Evolutionary conservation across 2,797 vertebrate species (phyloP).

Genomic region (Clarias fuscus): DNA sequence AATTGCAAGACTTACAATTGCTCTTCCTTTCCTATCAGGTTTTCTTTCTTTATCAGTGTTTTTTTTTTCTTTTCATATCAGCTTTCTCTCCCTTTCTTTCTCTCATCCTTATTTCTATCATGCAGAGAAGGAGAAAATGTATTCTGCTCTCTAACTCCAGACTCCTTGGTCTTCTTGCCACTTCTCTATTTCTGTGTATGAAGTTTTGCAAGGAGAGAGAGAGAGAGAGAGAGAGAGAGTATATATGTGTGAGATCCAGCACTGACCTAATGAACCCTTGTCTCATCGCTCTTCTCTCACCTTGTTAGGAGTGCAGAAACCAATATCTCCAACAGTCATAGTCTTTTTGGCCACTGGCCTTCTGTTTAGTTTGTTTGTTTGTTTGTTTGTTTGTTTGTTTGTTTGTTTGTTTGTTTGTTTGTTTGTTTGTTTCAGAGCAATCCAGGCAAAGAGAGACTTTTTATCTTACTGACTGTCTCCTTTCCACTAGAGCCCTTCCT

Average conservation of each 20-base stretch:
- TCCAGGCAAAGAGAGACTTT: background rate
- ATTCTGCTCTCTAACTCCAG: slow-evolving; percentile 44
- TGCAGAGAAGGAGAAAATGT: slow-evolving; percentile 27
- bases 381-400: background rate
- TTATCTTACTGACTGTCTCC: background rate
- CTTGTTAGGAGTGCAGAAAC: slow-evolving; percentile 6
- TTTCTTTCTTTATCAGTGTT: slow-evolving; percentile 15
- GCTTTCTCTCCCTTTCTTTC: background rate
- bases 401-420: background rate
- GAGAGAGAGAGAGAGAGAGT: background rate
- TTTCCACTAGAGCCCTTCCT: background rate
- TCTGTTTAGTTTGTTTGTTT: background rate
- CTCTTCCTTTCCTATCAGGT: slow-evolving; percentile 11
- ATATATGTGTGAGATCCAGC: background rate
- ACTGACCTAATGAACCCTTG: slow-evolving; percentile 14
- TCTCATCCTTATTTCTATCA: slow-evolving; percentile 15
- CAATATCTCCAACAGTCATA: background rate
- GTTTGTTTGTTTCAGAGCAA: background rate
- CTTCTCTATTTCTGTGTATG: slow-evolving; percentile 12
- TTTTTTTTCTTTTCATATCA: slow-evolving; percentile 5
- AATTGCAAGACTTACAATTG: background rate
- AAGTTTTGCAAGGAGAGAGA: slow-evolving; percentile 2
- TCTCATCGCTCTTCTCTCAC: background rate
- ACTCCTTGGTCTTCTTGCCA: slow-evolving; percentile 55
- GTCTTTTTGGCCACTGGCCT: background rate